Base-by-base conservation (phyloP, 2,888 invertebrate species). In the Nephrocerus scutellatus region DNA sequence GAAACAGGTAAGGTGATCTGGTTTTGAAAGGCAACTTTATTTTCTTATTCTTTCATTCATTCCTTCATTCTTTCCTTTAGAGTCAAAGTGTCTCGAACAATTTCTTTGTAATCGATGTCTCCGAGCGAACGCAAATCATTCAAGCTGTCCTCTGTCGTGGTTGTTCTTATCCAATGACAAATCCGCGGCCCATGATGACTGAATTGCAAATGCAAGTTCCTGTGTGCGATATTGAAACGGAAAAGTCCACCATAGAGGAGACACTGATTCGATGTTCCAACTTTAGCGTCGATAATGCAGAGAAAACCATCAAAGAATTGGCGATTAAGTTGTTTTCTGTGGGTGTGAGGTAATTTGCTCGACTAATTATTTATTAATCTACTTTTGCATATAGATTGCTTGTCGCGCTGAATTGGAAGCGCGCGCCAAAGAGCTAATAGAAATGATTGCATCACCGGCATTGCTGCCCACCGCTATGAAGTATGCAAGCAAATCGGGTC, bases 281-380 rank as follows among this genome's bases (percentile, higher is more conserved):
- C 49, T 73, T 80, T 52, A 70, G 74, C 2, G 66, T 75, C 2
- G 74, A 77, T 4, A 77, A 79, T 20, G 74, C 79, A 10, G 77
- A 80, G n/a, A 82, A 80, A 62, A 68, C 74, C 14, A 74, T 80
- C 2, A 78, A 82, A 47, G 85, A 90, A 60, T 77, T 83, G 5
- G 77, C 91, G n/a, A 76, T 95, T 50, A 90, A 89, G 68, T 68
- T 92, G 30, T 93, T 95, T 71, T 89, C 89, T 30, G 86, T 93
- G 67, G 75, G 79, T 72, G 16, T 53, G 10, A 9, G 4, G 10
- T 2, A n/a, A 21, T 10, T 9, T 19, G 2, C 12, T 31, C 3
- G 9, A 6, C n/a, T n/a, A 5, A 14, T 18, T 30, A n/a, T 19
- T 10, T 13, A 12, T n/a, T 18, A 9, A 12, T n/a, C 30, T 12